A percentile compares a stretch with the other conserved stretches of the same genome.
Evolutionary conservation across 2,797 vertebrate species (phyloP).

Genomic region (Spheniscus humboldti): DNA sequence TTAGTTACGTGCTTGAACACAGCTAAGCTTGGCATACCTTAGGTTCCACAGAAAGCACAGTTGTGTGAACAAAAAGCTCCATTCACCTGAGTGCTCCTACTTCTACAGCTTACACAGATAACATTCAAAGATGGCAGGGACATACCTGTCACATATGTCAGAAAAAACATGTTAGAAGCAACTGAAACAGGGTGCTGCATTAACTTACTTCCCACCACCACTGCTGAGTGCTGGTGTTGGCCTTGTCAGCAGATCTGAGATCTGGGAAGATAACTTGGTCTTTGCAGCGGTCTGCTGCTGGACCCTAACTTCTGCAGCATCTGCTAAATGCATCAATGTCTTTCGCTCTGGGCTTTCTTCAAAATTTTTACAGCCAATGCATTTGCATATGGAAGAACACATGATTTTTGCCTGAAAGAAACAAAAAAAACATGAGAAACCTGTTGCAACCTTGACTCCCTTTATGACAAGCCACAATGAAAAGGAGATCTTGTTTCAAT

Average conservation of each 20-base stretch:
- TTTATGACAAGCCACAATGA: neutral
- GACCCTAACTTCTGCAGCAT: conserved; percentile 95
- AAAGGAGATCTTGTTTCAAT: neutral
- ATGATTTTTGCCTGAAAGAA: conserved; percentile 94
- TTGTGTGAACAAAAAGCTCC: neutral
- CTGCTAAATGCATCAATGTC: conserved; percentile 96
- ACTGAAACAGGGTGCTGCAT: neutral
- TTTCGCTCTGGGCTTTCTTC: conserved; percentile 98
- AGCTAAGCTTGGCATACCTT: neutral
- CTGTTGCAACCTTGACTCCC: neutral
- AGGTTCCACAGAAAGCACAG: neutral
- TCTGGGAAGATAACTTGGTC: conserved; percentile 97
- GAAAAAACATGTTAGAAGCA: neutral
- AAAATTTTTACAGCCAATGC: conserved; percentile 97
- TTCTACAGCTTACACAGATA: neutral
- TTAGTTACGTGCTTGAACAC: neutral
- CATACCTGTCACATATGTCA: neutral
- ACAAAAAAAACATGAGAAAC: neutral
- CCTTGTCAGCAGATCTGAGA: conserved; percentile 93
- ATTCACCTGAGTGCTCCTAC: neutral
- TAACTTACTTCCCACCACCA: conserved; percentile 88
- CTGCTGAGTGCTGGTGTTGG: conserved; percentile 87
- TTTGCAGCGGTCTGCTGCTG: conserved; percentile 98
- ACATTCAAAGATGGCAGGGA: neutral
- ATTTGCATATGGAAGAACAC: conserved; percentile 99